Conservation (phyloP, 1,140 invertebrate species). For the Nomia melanderi region DNA sequence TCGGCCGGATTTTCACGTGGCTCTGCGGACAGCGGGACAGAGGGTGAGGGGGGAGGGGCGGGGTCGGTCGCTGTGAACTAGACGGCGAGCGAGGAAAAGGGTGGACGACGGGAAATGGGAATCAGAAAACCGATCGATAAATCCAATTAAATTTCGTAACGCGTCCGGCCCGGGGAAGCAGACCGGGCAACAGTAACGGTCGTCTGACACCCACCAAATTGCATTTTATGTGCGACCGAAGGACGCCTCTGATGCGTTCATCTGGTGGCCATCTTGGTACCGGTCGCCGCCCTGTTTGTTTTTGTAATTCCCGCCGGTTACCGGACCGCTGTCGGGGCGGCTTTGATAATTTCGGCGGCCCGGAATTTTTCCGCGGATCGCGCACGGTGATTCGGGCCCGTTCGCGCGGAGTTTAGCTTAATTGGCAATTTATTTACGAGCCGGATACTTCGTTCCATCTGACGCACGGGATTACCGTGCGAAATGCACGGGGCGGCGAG, state of each 20-base stretch:
- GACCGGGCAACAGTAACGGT: slow-evolving; percentile 32
- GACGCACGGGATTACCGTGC: neutral
- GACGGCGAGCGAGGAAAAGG: no score
- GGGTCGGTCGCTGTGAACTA: no score
- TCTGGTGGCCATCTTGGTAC: slow-evolving; percentile 33
- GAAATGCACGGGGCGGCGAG: no score
- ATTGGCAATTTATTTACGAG: slow-evolving; percentile 6
- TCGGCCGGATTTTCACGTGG: slow-evolving; percentile 48
- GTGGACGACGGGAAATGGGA: slow-evolving; percentile 68
- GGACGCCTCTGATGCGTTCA: slow-evolving; percentile 39
- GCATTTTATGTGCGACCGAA: slow-evolving; percentile 64
- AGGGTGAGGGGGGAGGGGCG: no score
- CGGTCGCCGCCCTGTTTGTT: slow-evolving; percentile 12
- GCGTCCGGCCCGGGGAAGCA: slow-evolving; percentile 43
- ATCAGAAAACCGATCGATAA: slow-evolving; percentile 77
- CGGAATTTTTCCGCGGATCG: neutral
- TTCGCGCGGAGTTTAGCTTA: neutral
- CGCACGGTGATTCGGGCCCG: neutral
- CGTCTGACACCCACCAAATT: slow-evolving; percentile 68
- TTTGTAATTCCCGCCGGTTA: slow-evolving; percentile 26
- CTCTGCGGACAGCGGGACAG: neutral
- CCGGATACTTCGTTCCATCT: neutral
- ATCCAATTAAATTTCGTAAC: slow-evolving; percentile 79
- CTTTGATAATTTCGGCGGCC: neutral
- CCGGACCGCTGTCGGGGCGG: no score